Evolutionary conservation across 2,888 invertebrate species (phyloP), one percentile per base, ranked within the genome.

Genomic region (Drosophila limbata): DNA sequence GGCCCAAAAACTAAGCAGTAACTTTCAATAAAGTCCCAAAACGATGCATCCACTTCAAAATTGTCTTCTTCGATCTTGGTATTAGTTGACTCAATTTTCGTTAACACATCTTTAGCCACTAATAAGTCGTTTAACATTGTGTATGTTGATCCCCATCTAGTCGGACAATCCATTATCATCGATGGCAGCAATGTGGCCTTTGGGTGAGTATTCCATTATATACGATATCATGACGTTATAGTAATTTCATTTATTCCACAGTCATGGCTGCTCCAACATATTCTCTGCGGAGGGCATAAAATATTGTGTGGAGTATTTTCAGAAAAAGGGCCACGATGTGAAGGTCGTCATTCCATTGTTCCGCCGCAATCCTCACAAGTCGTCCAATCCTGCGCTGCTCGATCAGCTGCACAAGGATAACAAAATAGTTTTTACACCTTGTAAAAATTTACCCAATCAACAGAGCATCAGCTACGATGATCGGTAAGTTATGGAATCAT

Each of bases 101-200:
- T 25, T 25, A 25, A 25, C 25, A 25, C 25, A 25, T 25, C 25
- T 25, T 25, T 25, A 25, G 25, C 3, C 5, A 25, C 25, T 25
- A 25, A 25, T 25, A 25, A 25, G 5, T 25, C 25, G 4, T 25
- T 25, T 25, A 25, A 25, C 19, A 19, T 19, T 19, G 19, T 19
- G 19, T 19, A 19, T 19, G 19, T 19, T 2, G 19, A 19, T 19
- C 19, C 19, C 19, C 19, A 19, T 19, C 19, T 19, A 19, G 19
- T 19, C 19, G 19, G 19, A 19, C 19, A 19, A 19, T 19, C 19
- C 19, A 93, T 97, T 66, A 94, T 97, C 15, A 95, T 97, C 59
- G 97, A 97, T 92, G 97, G 96, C 15, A 95, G 95, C 90, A 97
- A 97, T 93, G 95, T 97, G 15, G 97, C 97, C 1, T 95, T 95